Conservation (phyloP, 2,888 invertebrate genomes). For the Nemotelus nigrinus region DNA sequence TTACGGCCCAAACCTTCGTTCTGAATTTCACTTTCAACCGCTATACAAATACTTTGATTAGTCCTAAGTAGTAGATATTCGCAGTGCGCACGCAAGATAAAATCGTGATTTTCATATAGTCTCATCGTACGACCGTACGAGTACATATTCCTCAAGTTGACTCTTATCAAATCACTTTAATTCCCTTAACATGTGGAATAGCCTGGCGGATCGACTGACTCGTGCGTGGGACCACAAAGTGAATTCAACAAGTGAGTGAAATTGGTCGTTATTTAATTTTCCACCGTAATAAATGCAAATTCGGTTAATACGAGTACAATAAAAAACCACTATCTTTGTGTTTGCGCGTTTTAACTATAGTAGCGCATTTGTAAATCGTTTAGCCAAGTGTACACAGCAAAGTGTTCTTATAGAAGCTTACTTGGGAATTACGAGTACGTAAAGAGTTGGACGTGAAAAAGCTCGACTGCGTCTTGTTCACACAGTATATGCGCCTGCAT, state of each 20-base stretch:
- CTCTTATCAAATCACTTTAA: background rate
- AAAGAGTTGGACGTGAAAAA: no score
- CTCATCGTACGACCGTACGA: no score
- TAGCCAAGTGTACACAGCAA: no score
- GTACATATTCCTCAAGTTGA: no score
- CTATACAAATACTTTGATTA: background rate
- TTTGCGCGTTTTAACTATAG: background rate
- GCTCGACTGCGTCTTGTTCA: no score
- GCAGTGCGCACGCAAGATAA: background rate
- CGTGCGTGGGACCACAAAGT: constrained; percentile 46
- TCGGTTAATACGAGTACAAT: background rate
- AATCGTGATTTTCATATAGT: background rate
- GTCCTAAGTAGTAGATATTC: no score
- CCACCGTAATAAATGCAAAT: background rate
- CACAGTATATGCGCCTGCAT: no score
- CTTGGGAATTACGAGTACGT: no score
- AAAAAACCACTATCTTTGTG: constrained; percentile 14
- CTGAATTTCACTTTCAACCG: constrained; percentile 19
- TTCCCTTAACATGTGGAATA: constrained; percentile 49
- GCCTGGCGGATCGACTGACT: constrained; percentile 42
- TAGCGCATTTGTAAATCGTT: background rate
- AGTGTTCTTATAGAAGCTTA: no score
- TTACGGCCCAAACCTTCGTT: background rate
- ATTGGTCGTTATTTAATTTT: constrained; percentile 9
- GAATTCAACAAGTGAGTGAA: constrained; percentile 43